Percentiles rank a stretch among this genome's conserved stretches.
Evolutionary conservation across 2,113 vertebrate genomes (phyloP).

Genomic region (Pseudopipra pipra): DNA sequence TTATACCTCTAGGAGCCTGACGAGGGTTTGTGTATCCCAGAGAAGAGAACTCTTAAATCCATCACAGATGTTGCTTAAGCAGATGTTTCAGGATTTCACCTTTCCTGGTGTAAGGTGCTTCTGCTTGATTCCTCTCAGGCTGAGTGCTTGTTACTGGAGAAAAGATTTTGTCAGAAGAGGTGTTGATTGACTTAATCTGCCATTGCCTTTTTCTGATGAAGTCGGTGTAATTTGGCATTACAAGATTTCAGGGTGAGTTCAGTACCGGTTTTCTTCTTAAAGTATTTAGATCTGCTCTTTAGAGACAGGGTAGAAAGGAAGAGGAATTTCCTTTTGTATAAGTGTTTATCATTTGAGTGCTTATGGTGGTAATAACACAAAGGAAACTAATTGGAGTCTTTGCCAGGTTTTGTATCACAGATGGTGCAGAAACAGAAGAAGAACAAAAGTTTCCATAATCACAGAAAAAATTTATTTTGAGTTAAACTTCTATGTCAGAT

Average conservation of each 20-base stretch:
- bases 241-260: background rate
- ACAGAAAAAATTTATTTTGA: slow-evolving; percentile 14
- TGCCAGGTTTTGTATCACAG: slow-evolving; percentile 53
- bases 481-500: slow-evolving; percentile 31
- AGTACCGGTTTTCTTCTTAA: background rate
- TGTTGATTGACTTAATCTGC: background rate
- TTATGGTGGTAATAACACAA: slow-evolving; percentile 55
- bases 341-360: slow-evolving; percentile 24
- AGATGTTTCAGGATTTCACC: background rate
- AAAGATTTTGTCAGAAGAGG: background rate
- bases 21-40: background rate
- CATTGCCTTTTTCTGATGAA: background rate
- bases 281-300: background rate
- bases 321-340: slow-evolving; percentile 36
- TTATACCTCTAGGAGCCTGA: accelerated
- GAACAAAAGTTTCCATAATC: slow-evolving; percentile 63
- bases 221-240: background rate
- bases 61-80: background rate
- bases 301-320: background rate
- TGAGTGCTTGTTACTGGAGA: background rate
- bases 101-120: background rate
- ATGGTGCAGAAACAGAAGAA: slow-evolving; percentile 54
- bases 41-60: background rate
- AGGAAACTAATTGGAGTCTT: slow-evolving; percentile 27
- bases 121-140: background rate